These are phyloP conservation scores for Sturnus vulgaris DNA, from an alignment of 2,113 vertebrate species.

Conservation along the genomic window DNA sequence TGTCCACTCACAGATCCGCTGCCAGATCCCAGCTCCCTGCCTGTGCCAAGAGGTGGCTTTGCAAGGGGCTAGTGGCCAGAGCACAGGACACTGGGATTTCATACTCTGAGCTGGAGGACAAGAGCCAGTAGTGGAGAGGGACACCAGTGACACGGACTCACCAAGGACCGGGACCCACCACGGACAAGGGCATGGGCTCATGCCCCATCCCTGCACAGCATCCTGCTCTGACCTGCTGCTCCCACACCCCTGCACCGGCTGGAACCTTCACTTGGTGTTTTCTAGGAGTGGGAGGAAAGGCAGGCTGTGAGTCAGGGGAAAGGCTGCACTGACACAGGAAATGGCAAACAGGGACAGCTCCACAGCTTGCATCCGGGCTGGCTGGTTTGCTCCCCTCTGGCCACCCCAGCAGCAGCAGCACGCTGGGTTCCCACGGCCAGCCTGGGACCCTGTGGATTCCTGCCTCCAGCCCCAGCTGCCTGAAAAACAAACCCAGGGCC, in stretches of 20 bases:
- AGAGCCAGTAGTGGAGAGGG: background rate
- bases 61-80: background rate
- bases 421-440: background rate
- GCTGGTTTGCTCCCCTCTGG: background rate
- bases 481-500: background rate
- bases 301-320: background rate
- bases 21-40: background rate
- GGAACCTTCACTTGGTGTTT: background rate
- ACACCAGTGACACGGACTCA: rapidly evolving
- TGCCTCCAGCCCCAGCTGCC: background rate
- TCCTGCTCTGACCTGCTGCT: background rate
- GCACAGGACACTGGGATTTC: background rate
- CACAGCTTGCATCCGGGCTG: background rate
- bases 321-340: constrained; percentile 1
- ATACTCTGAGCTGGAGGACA: background rate
- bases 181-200: rapidly evolving
- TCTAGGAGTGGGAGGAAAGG: background rate
- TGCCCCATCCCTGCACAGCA: background rate
- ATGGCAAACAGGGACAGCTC: background rate
- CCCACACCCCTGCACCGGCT: background rate
- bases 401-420: background rate
- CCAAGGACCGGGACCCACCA: background rate
- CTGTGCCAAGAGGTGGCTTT: background rate
- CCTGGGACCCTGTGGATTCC: background rate
- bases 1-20: rapidly evolving